Base-by-base conservation (phyloP, 1,140 invertebrate species). In the Dreissena polymorpha region DNA sequence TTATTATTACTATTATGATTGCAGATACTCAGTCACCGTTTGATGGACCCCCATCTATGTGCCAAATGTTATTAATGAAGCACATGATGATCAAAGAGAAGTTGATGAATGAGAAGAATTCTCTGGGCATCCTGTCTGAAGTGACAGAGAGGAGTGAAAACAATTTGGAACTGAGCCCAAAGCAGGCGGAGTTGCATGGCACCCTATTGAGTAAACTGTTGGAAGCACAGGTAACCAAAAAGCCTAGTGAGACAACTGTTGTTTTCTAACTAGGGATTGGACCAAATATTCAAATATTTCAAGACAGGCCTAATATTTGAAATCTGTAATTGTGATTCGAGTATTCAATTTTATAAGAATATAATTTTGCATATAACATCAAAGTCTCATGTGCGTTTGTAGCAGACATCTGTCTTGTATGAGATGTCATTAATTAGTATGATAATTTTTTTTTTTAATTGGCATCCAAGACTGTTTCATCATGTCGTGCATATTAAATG, bases 71-170 rank as follows among this genome's bases (percentile, higher is more conserved):
- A 39, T 39, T 39, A 39, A 39, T 18, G 27, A 77, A 76, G 23
- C 73, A 76, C 51, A 27, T 29, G 10, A 65, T 64, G 60, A 14
- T 76, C 49, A 63, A 50, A 65, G 21, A 65, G 49, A 76, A 60
- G 5, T 50, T 77, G n/a, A 25, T 29, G 13, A 77, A 25, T 53
- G 60, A 77, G 74, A 77, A 51, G 23, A 23, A 10, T 5, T 67
- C 60, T 0, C 39, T 77, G 16, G 74, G 51, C 13, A 23, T 67
- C 25, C 16, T 77, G 49, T 6, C n/a, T 51, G 74, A 67, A 6
- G 57, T 49, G 50, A 39, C 65, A 53, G 60, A 77, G 49, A 67
- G 53, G 27, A 77, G 74, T 50, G 29, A 67, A 10, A 77, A 77
- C 64, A 77, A 68, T 23, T n/a, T 77, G 6, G 16, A 65, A n/a